Percentiles rank a stretch among this genome's conserved stretches.
Conservation (phyloP, 1,140 invertebrate species). For the Drosophila watanabei region DNA sequence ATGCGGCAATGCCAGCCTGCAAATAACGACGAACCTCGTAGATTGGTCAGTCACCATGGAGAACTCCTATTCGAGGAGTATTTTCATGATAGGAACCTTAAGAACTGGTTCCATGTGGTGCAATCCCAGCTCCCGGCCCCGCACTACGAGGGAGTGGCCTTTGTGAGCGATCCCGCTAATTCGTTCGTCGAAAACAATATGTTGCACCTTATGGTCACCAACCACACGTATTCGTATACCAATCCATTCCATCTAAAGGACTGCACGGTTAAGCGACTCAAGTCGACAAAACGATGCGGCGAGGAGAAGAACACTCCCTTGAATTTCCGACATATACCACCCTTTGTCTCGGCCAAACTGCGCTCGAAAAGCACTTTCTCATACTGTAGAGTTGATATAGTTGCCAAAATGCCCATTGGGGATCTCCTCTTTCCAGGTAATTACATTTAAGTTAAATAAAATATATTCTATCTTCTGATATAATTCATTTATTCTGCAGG, state of each 20-base stretch:
- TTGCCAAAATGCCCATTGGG: background rate
- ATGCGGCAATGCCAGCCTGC: background rate
- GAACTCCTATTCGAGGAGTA: background rate
- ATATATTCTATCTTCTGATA: background rate
- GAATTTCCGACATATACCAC: background rate
- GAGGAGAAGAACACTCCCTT: background rate
- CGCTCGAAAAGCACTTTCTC: background rate
- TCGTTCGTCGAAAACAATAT: background rate
- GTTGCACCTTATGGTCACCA: background rate
- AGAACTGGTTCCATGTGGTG: background rate
- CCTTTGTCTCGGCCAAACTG: background rate
- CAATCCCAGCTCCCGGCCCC: background rate
- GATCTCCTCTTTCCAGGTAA: background rate
- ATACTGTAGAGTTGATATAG: background rate
- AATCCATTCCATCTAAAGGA: background rate
- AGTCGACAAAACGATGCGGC: background rate
- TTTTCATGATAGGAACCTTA: background rate
- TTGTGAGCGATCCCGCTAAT: background rate
- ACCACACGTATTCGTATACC: background rate
- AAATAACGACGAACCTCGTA: background rate
- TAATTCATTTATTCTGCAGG: background rate
- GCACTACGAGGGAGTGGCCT: conserved; percentile 1
- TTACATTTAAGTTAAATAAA: background rate
- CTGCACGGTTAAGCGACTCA: background rate
- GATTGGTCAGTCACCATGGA: background rate